phyloP scores from a whole-genome alignment of 1,140 invertebrate genomes.

The Cephus cinctus region DNA sequence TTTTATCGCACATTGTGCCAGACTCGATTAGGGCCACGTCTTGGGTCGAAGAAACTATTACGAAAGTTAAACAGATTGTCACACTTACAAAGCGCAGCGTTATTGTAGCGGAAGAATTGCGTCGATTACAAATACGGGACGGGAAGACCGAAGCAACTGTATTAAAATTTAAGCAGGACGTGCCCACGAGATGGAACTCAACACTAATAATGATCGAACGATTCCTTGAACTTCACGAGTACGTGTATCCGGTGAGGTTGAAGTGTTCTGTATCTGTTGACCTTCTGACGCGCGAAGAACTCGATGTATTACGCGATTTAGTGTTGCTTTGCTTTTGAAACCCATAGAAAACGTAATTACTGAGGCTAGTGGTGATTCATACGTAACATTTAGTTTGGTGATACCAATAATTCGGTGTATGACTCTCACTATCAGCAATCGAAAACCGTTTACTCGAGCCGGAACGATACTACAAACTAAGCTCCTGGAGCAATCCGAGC shows the following conservation, averaged over 20 bases:
- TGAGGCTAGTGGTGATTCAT: conserved; percentile 46
- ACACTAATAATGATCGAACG: conserved; percentile 43
- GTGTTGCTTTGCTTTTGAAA: conserved; percentile 32
- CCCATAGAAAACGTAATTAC: conserved; percentile 45
- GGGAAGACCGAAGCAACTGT: not conserved
- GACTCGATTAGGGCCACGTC: not conserved
- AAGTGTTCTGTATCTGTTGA: conserved; percentile 34
- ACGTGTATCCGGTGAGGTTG: conserved; percentile 35
- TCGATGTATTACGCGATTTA: conserved; percentile 29
- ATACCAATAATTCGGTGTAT: conserved; percentile 47
- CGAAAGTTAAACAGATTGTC: conserved; percentile 11
- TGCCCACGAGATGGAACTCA: conserved; percentile 40
- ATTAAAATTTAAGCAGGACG: conserved; percentile 24
- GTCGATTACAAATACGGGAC: not conserved
- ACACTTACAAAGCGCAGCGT: conserved; percentile 7
- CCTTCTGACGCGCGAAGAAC: conserved; percentile 37
- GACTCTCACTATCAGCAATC: conserved; percentile 29
- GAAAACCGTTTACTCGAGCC: conserved; percentile 22
- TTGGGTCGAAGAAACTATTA: not conserved
- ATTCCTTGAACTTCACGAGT: conserved; percentile 36
- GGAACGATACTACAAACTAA: conserved; percentile 12
- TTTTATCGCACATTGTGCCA: not conserved
- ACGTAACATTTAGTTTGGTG: conserved; percentile 41
- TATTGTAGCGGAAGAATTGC: not conserved
- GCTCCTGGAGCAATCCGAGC: conserved; percentile 23